Conservation (phyloP, 2,113 vertebrate species). For the Asarcornis scutulata region DNA sequence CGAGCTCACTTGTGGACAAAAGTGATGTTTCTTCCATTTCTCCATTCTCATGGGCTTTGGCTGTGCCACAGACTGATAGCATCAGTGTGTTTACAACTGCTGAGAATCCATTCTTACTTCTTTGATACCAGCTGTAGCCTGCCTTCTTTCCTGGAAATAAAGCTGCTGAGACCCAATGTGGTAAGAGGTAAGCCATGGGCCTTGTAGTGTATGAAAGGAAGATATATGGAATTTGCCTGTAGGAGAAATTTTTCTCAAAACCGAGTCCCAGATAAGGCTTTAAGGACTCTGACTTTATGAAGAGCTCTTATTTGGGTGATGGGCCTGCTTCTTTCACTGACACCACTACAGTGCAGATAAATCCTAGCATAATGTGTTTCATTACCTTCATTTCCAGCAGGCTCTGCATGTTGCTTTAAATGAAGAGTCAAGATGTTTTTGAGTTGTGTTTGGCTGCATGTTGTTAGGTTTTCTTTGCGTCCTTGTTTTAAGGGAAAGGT, state of each 20-base stretch:
- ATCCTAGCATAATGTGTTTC: too few relatives aligned
- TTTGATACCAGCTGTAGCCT: neutral
- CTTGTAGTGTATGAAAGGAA: neutral
- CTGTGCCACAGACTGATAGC: neutral
- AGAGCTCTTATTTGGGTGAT: neutral
- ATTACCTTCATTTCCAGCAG: neutral
- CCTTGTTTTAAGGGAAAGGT: neutral
- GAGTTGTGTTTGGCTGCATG: neutral
- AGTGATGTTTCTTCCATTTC: neutral
- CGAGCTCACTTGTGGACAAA: neutral
- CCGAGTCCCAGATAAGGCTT: neutral
- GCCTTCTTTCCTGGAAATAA: neutral
- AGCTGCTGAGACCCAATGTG: neutral
- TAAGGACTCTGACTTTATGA: neutral
- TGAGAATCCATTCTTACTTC: neutral
- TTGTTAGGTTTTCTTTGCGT: neutral
- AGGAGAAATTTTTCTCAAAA: neutral
- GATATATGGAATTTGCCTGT: neutral
- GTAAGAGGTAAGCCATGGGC: neutral
- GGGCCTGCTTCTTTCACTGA: neutral
- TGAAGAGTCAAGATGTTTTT: fast-evolving
- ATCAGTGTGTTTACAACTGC: fast-evolving
- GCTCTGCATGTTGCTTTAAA: neutral
- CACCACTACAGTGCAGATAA: neutral
- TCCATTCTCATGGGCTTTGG: neutral